These are phyloP conservation scores for Rhopilema esculentum DNA, from an alignment of 30 jellyfish, hydroid and myxozoan genomes.

Conservation along the genomic window DNA sequence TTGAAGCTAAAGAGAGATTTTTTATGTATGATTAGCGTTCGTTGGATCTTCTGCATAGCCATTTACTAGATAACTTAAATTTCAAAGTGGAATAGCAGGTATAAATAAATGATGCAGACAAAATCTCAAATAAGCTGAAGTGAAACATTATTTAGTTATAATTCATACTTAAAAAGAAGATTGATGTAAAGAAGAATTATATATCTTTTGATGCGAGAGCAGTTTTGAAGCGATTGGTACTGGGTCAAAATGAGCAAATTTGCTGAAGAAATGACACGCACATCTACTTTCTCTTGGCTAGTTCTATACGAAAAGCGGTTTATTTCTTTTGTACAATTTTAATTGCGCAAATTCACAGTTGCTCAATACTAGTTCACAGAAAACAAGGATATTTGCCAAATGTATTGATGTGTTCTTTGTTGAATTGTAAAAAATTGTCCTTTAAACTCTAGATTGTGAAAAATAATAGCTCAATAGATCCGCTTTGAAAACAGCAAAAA, in stretches of 20 bases:
- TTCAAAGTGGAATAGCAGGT: no score
- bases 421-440: background rate
- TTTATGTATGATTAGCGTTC: no score
- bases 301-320: background rate
- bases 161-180: no score
- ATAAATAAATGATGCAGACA: no score
- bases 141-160: no score
- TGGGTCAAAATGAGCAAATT: background rate
- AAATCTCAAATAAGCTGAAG: no score
- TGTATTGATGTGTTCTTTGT: background rate
- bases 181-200: no score
- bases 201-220: no score
- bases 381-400: background rate
- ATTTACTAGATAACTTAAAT: no score
- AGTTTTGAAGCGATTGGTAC: background rate
- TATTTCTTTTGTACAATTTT: background rate
- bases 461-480: constrained; percentile 28
- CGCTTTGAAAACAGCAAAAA: constrained; percentile 24
- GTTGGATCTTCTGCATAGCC: no score
- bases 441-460: background rate
- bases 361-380: background rate
- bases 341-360: background rate
- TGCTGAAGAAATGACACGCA: background rate
- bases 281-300: background rate
- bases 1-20: no score